phyloP scores from a whole-genome alignment of 2,888 invertebrate species.

The Leucophenga maculata region DNA sequence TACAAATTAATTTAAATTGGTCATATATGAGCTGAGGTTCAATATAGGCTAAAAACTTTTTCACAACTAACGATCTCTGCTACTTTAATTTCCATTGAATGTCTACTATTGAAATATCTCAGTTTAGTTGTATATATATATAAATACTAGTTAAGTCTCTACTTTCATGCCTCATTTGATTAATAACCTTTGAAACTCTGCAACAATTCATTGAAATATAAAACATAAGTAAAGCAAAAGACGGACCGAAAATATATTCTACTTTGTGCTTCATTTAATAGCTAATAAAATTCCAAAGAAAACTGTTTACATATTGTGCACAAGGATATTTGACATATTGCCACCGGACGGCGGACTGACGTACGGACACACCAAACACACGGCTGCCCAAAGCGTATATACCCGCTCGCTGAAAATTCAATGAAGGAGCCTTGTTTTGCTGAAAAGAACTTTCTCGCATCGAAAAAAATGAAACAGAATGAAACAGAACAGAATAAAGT shows the following conservation, averaged over 20 bases:
- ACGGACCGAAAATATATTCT: background rate
- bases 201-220: no score
- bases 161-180: no score
- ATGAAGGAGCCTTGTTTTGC: slow-evolving; percentile 16
- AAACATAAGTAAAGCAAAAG: background rate
- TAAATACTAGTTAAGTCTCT: no score
- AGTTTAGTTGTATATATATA: no score
- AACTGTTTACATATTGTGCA: slow-evolving; percentile 9
- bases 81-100: no score
- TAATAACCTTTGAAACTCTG: no score
- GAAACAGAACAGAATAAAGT: background rate
- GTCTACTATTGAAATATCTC: no score
- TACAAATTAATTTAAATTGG: no score
- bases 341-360: no score
- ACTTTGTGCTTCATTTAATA: background rate
- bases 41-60: no score
- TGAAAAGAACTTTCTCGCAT: slow-evolving; percentile 47
- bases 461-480: slow-evolving; percentile 36
- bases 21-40: no score
- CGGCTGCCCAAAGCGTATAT: background rate
- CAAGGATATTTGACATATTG: slow-evolving; percentile 18
- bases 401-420: background rate
- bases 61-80: no score
- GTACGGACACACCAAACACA: slow-evolving; percentile 16
- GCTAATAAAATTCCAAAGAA: slow-evolving; percentile 6